Evolutionary conservation across 2,797 vertebrate species (phyloP), one percentile per base, ranked within the genome.

Genomic region (Myoxocephalus aenaeus): DNA sequence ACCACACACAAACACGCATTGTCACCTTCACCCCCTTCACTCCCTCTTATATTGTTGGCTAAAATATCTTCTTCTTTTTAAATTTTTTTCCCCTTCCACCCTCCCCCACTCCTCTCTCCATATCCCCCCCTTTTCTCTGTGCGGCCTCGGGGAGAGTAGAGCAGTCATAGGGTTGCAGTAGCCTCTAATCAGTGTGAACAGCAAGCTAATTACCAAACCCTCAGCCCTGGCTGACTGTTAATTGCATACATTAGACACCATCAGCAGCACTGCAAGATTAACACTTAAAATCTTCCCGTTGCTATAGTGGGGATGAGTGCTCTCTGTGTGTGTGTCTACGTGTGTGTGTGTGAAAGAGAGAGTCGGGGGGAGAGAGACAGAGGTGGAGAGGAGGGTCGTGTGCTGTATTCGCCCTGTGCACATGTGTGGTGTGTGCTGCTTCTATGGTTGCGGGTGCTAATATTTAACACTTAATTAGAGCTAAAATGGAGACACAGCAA

Each of bases 201-300:
- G 95, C 95, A 95, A 97, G 96, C 97, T 99, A 99, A 99, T 99
- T 99, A 99, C 96, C 97, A 97, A 98, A 94, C 91, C 97, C 94
- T 93, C 92, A 92, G 91, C 91, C 91, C 90, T 90, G 95, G 95
- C 97, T 97, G 96, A 96, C 97, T 97, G 97, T 97, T 99, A 99
- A 99, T 99, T 98, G 97, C 97, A 98, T 98, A 98, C 98, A 99
- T 99, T 99, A 99, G 96, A 96, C 97, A 96, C 96, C 97, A 98
- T 98, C 97, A 97, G 97, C 90, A 91, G 89, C 97, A 97, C 96
- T 95, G 96, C 95, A 97, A 94, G 98, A 99, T 98, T 98, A 98
- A 98, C 98, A 97, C 97, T 97, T 92, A 92, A 97, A 99, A 98
- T 98, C 97, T 97, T 97, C 96, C 96, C 96, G 96, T 96, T 96